Conservation (phyloP, 2,888 invertebrate genomes). For the Xanthorhoe spadicearia region DNA sequence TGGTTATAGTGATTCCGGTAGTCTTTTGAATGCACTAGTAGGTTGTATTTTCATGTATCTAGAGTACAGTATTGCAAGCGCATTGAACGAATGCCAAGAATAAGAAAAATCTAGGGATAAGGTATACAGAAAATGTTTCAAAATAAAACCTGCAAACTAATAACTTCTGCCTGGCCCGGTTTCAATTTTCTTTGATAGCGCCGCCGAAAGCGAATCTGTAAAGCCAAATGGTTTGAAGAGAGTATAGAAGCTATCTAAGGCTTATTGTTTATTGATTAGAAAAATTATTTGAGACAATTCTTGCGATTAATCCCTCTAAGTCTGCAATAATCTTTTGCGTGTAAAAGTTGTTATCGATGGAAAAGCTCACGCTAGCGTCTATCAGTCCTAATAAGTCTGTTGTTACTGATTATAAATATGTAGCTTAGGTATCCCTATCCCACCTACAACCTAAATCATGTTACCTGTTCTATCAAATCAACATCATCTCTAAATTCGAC, state of each 20-base stretch:
- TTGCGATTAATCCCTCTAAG: slow-evolving; percentile 3
- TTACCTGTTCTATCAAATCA: slow-evolving; percentile 81
- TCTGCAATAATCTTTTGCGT: not conserved
- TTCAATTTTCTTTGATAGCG: slow-evolving; percentile 84
- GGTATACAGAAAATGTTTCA: slow-evolving; percentile 23
- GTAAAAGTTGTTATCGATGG: not conserved
- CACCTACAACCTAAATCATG: not conserved
- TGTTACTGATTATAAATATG: not conserved
- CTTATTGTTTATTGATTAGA: slow-evolving; percentile 37
- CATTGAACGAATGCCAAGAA: slow-evolving; percentile 25
- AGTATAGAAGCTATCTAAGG: slow-evolving; percentile 28
- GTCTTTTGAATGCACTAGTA: too few species aligned
- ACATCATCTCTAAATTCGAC: slow-evolving; percentile 82
- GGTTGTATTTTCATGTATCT: not conserved
- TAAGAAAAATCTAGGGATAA: slow-evolving; percentile 6
- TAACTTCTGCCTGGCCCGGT: slow-evolving; percentile 80
- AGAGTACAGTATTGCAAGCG: not conserved
- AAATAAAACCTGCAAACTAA: slow-evolving; percentile 77
- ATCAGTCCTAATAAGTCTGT: not conserved
- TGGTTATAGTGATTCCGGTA: too few species aligned
- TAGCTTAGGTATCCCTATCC: not conserved
- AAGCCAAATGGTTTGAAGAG: slow-evolving; percentile 41
- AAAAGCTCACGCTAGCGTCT: not conserved
- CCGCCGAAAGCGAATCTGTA: slow-evolving; percentile 84
- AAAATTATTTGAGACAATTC: slow-evolving; percentile 21